Percentiles rank a stretch among this genome's conserved stretches.
phyloP scores from a whole-genome alignment of 2,113 vertebrate genomes.

The Gymnarchus niloticus region DNA sequence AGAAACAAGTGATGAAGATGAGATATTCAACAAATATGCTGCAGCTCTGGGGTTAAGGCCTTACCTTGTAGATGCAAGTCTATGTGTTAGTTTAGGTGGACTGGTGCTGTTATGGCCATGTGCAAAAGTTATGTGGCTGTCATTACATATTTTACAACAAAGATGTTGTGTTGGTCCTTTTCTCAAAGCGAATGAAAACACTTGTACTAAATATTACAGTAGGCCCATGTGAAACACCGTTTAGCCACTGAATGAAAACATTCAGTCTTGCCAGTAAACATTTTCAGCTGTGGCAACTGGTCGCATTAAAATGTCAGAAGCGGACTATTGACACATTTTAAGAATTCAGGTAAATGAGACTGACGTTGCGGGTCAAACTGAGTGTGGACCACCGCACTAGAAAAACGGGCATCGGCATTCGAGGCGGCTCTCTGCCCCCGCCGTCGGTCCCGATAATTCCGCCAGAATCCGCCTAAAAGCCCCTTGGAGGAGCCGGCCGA shows the following conservation, averaged over 20 bases:
- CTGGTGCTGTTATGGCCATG: not conserved
- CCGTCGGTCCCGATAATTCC: not conserved
- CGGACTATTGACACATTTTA: not conserved
- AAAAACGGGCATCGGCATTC: not conserved
- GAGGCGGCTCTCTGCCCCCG: not conserved
- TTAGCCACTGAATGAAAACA: not conserved
- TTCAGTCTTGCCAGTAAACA: not conserved
- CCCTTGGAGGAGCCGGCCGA: not conserved
- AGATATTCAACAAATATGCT: not conserved
- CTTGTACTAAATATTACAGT: not conserved
- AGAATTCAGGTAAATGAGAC: not conserved
- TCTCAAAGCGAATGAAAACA: not conserved
- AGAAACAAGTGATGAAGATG: not conserved
- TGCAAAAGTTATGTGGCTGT: not conserved
- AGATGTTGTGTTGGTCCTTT: not conserved
- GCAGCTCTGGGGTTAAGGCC: not conserved
- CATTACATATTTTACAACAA: not conserved
- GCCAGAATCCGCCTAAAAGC: not conserved
- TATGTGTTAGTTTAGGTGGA: not conserved
- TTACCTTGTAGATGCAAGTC: not conserved
- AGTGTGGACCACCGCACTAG: conserved; percentile 58
- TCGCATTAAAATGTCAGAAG: not conserved
- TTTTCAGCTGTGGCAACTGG: not conserved
- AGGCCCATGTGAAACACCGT: not conserved
- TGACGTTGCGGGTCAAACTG: conserved; percentile 67